phyloP scores from a whole-genome alignment of 1,140 invertebrate species.

The Megathymus violae region DNA sequence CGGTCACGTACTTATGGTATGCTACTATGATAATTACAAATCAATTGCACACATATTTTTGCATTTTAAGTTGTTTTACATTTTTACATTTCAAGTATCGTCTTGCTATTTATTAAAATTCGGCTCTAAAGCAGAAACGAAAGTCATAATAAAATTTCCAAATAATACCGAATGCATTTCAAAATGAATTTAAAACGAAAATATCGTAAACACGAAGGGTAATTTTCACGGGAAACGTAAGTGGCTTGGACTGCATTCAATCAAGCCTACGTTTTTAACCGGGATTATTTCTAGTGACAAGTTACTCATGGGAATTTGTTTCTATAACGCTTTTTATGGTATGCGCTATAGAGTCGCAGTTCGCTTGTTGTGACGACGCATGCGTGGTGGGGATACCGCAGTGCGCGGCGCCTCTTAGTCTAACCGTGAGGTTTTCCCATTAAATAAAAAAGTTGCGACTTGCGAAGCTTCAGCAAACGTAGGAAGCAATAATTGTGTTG shows the following conservation, averaged over 20 bases:
- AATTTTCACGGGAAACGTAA: conserved; percentile 33
- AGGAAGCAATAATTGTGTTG: conserved; percentile 32
- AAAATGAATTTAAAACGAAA: conserved; percentile 8
- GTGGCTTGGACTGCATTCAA: conserved; percentile 37
- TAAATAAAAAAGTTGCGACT: conserved; percentile 44
- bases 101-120: no score
- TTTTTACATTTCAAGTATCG: no score
- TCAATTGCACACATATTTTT: no score
- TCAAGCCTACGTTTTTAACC: conserved; percentile 35
- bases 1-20: no score
- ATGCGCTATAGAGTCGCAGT: conserved; percentile 21
- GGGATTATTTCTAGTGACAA: conserved; percentile 50
- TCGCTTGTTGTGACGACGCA: conserved; percentile 53
- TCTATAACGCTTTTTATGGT: conserved; percentile 15
- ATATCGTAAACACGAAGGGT: conserved; percentile 24
- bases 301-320: conserved; percentile 20
- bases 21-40: no score
- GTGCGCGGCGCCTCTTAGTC: conserved; percentile 56
- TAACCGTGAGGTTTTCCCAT: conserved; percentile 54
- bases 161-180: no score
- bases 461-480: conserved; percentile 39
- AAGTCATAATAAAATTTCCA: no score
- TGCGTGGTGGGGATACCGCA: conserved; percentile 58
- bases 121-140: no score
- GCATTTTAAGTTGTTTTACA: no score